These are phyloP conservation scores for Hipposideros armiger DNA, from an alignment of 2,113 vertebrate genomes.

Conservation along the genomic window DNA sequence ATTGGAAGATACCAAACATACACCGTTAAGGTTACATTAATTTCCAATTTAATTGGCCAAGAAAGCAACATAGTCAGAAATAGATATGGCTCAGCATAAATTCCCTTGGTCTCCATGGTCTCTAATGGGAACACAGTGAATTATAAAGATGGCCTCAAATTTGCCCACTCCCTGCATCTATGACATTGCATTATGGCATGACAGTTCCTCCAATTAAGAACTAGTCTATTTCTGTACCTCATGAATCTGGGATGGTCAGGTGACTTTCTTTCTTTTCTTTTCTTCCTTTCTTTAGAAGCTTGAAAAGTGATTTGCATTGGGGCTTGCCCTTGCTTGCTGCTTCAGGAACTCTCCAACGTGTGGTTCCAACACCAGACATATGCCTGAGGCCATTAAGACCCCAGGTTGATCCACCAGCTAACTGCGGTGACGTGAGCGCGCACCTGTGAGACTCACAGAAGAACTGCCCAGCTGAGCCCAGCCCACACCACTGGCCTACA, in stretches of 20 bases:
- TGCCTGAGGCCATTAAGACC: background rate
- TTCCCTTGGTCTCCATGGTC: background rate
- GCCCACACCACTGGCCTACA: background rate
- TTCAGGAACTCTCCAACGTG: background rate
- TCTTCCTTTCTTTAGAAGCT: background rate
- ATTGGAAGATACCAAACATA: background rate
- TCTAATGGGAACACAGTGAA: background rate
- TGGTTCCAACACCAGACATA: background rate
- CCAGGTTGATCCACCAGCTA: background rate
- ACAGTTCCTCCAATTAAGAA: background rate
- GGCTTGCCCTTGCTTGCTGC: background rate
- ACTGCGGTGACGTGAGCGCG: background rate
- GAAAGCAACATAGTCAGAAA: background rate
- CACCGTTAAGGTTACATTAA: background rate
- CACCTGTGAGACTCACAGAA: background rate
- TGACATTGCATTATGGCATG: background rate
- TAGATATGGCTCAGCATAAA: background rate
- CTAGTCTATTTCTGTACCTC: background rate
- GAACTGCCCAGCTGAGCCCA: background rate
- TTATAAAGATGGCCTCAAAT: background rate
- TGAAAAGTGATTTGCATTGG: background rate
- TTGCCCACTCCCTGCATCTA: background rate
- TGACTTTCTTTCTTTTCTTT: background rate
- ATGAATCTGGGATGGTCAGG: background rate
- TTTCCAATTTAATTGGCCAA: constrained; percentile 3